phyloP scores from a whole-genome alignment of 2,888 invertebrate genomes.

The Megaustenia siamemsis region DNA sequence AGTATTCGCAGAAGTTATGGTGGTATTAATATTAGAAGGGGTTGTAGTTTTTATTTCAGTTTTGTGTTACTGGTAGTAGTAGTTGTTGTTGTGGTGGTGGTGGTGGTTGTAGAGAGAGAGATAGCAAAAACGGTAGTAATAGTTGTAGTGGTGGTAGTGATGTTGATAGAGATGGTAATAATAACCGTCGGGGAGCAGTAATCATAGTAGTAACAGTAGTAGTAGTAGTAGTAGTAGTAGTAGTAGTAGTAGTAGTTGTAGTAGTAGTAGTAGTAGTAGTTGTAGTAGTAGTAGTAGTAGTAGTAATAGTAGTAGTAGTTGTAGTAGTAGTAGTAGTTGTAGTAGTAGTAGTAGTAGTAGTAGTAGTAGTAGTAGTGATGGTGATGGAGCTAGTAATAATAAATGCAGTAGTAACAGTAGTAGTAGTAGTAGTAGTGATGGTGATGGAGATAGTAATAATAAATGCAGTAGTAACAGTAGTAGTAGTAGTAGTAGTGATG shows the following conservation, averaged over 20 bases:
- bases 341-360: conserved; percentile 23
- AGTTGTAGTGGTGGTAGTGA: neutral
- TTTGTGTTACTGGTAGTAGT: too few relatives aligned
- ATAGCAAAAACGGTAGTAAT: neutral
- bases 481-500: neutral
- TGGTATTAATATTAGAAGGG: too few relatives aligned
- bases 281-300: neutral
- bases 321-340: conserved; percentile 15
- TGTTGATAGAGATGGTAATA: neutral
- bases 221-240: neutral
- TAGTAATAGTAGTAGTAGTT: conserved; percentile 13
- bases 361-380: conserved; percentile 20
- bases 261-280: neutral
- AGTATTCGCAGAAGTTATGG: too few relatives aligned
- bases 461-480: neutral
- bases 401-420: neutral
- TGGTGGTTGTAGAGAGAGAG: neutral
- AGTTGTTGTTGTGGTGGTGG: neutral
- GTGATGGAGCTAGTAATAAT: conserved; percentile 10
- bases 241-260: neutral
- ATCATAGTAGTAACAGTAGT: neutral
- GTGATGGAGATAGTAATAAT: neutral
- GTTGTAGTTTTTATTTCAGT: too few relatives aligned
- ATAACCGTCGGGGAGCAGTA: conserved; percentile 12
- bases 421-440: neutral